These are phyloP conservation scores for Telmatherina bonti DNA, from an alignment of 2,797 vertebrate species.

Conservation along the genomic window DNA sequence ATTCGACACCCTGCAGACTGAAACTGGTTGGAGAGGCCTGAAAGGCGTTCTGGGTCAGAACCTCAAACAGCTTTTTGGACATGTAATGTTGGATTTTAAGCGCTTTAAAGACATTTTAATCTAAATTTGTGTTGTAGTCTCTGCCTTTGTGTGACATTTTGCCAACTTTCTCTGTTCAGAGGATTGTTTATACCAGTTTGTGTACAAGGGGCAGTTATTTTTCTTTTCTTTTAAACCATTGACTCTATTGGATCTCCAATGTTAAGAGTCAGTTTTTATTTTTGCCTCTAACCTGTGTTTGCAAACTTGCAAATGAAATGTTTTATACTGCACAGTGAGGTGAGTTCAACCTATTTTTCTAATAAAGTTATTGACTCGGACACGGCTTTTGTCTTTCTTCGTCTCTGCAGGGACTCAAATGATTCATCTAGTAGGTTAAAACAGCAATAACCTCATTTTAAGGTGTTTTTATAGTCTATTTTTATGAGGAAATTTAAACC, in stretches of 20 bases:
- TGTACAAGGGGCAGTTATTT: slow-evolving; percentile 10
- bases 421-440: too few relatives aligned
- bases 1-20: too few relatives aligned
- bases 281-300: slow-evolving; percentile 86
- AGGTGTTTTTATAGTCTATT: too few relatives aligned
- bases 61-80: neutral
- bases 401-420: too few relatives aligned
- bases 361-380: slow-evolving; percentile 94
- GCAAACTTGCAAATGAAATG: slow-evolving; percentile 96
- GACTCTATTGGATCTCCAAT: slow-evolving; percentile 42
- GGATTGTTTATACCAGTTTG: slow-evolving; percentile 73
- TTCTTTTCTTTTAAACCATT: slow-evolving; percentile 26
- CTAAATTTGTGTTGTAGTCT: slow-evolving; percentile 4
- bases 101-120: slow-evolving; percentile 2
- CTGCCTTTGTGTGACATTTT: slow-evolving; percentile 27
- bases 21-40: too few relatives aligned
- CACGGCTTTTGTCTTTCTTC: too few relatives aligned
- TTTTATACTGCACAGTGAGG: slow-evolving; percentile 99
- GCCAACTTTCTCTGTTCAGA: slow-evolving; percentile 78
- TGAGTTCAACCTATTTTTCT: slow-evolving; percentile 97
- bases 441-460: too few relatives aligned
- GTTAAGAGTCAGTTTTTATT: slow-evolving; percentile 52
- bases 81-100: slow-evolving; percentile 33
- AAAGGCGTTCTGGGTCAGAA: too few relatives aligned
- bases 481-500: too few relatives aligned